Evolutionary conservation across 1,140 invertebrate genomes (phyloP).

Genomic region (Saccostrea echinata): DNA sequence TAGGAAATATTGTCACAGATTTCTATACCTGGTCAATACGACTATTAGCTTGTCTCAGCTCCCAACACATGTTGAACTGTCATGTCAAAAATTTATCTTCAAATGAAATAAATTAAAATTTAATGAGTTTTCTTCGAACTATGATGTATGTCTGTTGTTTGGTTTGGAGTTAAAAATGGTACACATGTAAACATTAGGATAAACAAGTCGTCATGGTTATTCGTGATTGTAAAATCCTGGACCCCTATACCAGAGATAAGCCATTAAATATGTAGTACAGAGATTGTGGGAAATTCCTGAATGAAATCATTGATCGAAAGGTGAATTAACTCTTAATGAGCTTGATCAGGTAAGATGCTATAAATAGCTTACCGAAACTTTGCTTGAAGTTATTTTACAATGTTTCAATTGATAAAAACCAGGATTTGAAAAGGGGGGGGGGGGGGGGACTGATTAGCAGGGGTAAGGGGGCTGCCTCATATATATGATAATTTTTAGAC

Average conservation of each 20-base stretch:
- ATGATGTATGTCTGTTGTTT: not conserved
- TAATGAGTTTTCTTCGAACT: slow-evolving; percentile 16
- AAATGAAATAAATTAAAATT: slow-evolving; percentile 24
- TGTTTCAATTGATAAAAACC: too few relatives aligned
- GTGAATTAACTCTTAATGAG: not conserved
- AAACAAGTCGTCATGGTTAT: not conserved
- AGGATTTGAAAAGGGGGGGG: too few relatives aligned
- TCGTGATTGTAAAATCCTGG: not conserved
- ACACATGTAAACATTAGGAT: not conserved
- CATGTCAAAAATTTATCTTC: slow-evolving; percentile 16
- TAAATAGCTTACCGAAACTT: not conserved
- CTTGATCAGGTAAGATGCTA: not conserved
- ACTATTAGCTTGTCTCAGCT: not conserved
- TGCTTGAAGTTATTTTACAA: not conserved
- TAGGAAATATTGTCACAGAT: not conserved
- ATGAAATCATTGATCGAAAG: slow-evolving; percentile 15
- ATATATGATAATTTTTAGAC: too few relatives aligned
- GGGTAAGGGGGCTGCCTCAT: too few relatives aligned
- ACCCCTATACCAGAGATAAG: not conserved
- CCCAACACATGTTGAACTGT: not conserved
- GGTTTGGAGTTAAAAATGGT: not conserved
- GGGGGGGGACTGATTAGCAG: too few relatives aligned
- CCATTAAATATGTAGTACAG: slow-evolving; percentile 17
- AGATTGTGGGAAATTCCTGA: not conserved
- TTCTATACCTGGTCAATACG: not conserved